Evolutionary conservation across 2,797 vertebrate genomes (phyloP).

Genomic region (Antennarius maculatus): DNA sequence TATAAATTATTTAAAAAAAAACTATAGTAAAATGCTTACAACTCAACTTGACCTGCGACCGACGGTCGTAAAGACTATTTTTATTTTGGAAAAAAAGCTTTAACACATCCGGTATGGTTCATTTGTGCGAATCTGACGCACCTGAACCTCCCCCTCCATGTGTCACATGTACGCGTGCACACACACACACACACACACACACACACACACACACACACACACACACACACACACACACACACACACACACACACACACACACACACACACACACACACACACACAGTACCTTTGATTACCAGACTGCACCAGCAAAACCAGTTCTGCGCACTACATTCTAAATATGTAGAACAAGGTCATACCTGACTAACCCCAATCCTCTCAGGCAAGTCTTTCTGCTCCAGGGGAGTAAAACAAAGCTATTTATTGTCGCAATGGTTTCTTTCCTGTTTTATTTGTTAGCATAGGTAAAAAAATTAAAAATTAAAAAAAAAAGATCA

Average conservation of each 20-base stretch:
- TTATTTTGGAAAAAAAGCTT: no score
- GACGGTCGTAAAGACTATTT: no score
- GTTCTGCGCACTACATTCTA: slow-evolving; percentile 67
- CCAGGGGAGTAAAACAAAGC: slow-evolving; percentile 47
- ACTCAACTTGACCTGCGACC: neutral
- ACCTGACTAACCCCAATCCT: slow-evolving; percentile 62
- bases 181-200: neutral
- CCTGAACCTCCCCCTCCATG: no score
- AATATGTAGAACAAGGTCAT: slow-evolving; percentile 72
- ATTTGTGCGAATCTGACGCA: no score
- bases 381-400: slow-evolving; percentile 46
- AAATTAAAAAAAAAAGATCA: neutral
- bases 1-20: neutral
- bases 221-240: neutral
- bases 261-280: neutral
- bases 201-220: neutral
- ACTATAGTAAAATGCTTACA: neutral
- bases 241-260: slow-evolving; percentile 4
- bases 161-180: no score
- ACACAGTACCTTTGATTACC: slow-evolving; percentile 50
- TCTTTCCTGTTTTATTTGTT: neutral
- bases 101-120: no score
- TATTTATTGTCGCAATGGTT: slow-evolving; percentile 3
- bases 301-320: slow-evolving; percentile 60
- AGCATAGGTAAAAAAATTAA: neutral